Base-by-base conservation (phyloP, 1,140 invertebrate species). In the Ylistrum balloti region DNA sequence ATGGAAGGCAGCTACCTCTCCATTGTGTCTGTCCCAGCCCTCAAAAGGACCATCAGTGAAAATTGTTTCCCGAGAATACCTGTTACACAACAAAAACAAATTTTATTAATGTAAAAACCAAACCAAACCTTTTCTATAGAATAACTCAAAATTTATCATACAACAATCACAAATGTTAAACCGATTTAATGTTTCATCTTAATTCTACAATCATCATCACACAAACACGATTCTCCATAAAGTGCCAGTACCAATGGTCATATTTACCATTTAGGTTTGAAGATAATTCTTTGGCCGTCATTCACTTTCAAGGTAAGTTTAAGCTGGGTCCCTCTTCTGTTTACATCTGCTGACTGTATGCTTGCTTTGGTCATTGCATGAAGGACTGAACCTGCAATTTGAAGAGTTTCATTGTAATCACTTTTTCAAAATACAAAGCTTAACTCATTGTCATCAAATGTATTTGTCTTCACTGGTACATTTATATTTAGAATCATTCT, bases 1-100 rank as follows among this genome's bases (percentile, higher is more conserved):
- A 96, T 99, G 98, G 96, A 99, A 99, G n/a, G 98, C 98, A 93
- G 98, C 97, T n/a, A 99, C 98, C 97, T 99, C 99, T n/a, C 98
- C 98, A 96, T 98, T 98, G 95, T 99, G 98, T 17, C 98, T 97
- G 96, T 99, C 99, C 96, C 98, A 98, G 28, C 99, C 99, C 86
- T 97, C 97, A 97, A 99, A 99, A 15, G 98, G 98, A 48, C 97
- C 97, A 2, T 98, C 98, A 92, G 97, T 97, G 86, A 99, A 97
- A 10, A 99, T 95, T 94, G 97, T 97, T 90, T 97, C 97, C 94
- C 98, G 96, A 11, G 97, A 95, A 96, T 99, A 99, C 97, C 97
- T 97, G 91, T n/a, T 88, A 89, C 32, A 86, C 33, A 32, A 48
- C 17, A 89, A 11, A 89, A 34, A 22, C 9, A 45, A 9, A 9